Evolutionary conservation across 2,888 invertebrate genomes (phyloP).

Genomic region (Platynereis dumerilii): DNA sequence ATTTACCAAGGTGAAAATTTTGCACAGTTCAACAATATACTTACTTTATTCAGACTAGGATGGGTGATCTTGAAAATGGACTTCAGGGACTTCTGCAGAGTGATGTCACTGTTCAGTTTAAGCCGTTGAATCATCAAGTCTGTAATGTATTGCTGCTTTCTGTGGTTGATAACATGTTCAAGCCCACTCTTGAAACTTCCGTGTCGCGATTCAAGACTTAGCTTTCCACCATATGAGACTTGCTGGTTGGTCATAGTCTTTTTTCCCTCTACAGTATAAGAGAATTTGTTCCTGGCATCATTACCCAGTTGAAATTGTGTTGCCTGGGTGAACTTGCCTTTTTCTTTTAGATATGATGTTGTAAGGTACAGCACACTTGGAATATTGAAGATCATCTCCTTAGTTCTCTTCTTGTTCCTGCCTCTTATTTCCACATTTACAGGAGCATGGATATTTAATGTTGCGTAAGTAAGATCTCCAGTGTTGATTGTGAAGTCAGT

Average conservation of each 20-base stretch:
- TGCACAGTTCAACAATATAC: neutral
- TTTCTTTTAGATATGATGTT: conserved; percentile 17
- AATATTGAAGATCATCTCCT: neutral
- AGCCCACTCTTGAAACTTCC: conserved; percentile 20
- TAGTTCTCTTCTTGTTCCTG: neutral
- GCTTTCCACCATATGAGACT: conserved; percentile 37
- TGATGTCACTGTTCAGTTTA: conserved; percentile 26
- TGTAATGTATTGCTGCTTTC: conserved; percentile 31
- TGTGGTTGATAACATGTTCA: conserved; percentile 24
- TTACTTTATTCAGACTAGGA: conserved; percentile 30
- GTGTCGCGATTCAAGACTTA: conserved; percentile 31
- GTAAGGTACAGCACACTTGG: conserved; percentile 22
- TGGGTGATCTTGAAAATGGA: conserved; percentile 27
- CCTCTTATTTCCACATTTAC: neutral
- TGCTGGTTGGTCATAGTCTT: conserved; percentile 31
- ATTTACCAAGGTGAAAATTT: too few relatives aligned
- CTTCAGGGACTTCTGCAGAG: neutral
- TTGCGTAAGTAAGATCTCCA: conserved; percentile 27
- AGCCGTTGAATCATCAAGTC: conserved; percentile 29
- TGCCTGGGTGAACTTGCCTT: conserved; percentile 21
- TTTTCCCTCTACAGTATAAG: conserved; percentile 33
- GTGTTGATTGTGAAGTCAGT: conserved; percentile 22
- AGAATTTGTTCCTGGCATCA: conserved; percentile 37
- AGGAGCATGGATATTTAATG: conserved; percentile 16
- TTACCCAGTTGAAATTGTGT: conserved; percentile 29